Evolutionary conservation across 2,797 vertebrate species (phyloP), one percentile per base, ranked within the genome.

Genomic region (Sciurus carolinensis): DNA sequence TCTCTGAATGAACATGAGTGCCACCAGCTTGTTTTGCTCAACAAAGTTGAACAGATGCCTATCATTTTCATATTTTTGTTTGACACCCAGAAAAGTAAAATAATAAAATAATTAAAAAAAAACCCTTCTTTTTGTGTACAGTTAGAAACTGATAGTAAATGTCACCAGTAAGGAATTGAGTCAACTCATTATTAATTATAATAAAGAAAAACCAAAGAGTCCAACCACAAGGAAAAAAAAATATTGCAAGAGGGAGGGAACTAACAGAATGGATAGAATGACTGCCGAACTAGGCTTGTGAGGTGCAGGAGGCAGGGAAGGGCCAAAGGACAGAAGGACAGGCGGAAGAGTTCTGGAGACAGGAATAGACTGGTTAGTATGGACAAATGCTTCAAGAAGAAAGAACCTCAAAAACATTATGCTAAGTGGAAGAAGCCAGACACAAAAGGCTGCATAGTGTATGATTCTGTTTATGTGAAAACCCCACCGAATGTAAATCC

Each of bases 51-150:
- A 86, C 44, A 71, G 12, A 24, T 47, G 17, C 26, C 24, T 87
- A 62, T 44, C 20, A 75, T 82, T 90, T 94, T 90, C 30, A 54
- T 76, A 76, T 81, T 88, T 79, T 81, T 76, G 71, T 52, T 81
- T 96, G 30, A 62, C 22, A 72, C 11, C 7, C 72, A 50, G 81
- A 67, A 95, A 69, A 93, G 15, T 77, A 24, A 86, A 91, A 22
- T 79, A 80, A 15, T 75, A 91, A 85, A 59, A 77, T 26, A 11
- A 66, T 47, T 47, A 36, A 36, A 36, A 36, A 80, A 87, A 11
- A 72, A 50, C 36, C 2, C 24, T 50, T 82, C 7, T 73, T 84
- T 62, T 77, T 75, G 54, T 89, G 36, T 87, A 11, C 2, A n/a
- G 10, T 90, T 95, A 89, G 47, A 91, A 92, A 82, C 5, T 77